Percentiles rank a stretch among this genome's conserved stretches.
Conservation (phyloP, 2,113 vertebrate species). For the Ploceus nigricollis region DNA sequence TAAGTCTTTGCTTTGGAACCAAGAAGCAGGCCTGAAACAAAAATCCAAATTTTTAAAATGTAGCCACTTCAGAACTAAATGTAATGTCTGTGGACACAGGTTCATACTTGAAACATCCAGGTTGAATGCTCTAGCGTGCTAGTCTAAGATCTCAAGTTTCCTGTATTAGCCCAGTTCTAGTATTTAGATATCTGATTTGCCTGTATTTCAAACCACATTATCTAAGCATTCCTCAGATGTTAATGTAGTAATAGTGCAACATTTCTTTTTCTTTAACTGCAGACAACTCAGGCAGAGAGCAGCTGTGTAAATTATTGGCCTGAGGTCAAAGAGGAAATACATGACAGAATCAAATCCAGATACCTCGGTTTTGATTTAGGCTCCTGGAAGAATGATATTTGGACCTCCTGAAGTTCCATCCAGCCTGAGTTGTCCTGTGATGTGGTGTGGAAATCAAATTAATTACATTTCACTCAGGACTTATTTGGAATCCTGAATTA, state of each 20-base stretch:
- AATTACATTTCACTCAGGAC: neutral
- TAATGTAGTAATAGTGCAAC: neutral
- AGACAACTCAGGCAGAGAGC: neutral
- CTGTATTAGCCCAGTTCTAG: neutral
- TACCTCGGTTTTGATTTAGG: neutral
- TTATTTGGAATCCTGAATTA: neutral
- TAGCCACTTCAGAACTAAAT: neutral
- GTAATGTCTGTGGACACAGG: neutral
- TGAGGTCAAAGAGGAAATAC: neutral
- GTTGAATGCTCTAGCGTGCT: neutral
- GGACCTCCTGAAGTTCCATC: neutral
- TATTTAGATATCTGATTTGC: neutral
- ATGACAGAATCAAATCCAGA: neutral
- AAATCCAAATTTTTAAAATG: neutral
- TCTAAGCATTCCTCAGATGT: neutral
- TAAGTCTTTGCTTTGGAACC: neutral
- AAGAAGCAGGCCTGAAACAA: neutral
- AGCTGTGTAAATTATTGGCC: neutral
- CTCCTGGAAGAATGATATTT: neutral
- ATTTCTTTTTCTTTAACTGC: neutral
- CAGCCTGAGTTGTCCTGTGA: neutral
- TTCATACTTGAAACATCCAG: neutral
- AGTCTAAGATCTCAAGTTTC: neutral
- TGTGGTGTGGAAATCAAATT: neutral
- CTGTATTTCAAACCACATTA: neutral